Percentiles rank a stretch among this genome's conserved stretches.
Conservation (phyloP, 2,797 vertebrate species). For the Vireo griseus region DNA sequence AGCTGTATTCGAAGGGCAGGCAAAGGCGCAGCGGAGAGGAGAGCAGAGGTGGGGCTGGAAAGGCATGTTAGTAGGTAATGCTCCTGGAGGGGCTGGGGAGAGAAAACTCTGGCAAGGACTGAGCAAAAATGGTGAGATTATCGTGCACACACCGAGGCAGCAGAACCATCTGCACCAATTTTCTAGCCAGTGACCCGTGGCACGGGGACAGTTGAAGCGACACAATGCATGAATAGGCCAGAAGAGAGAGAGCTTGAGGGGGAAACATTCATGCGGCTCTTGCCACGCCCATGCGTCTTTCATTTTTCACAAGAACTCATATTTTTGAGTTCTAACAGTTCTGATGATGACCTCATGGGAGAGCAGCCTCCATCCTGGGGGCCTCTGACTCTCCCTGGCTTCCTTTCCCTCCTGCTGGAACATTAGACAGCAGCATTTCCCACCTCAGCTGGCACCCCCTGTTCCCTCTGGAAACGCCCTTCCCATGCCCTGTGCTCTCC, state of each 20-base stretch:
- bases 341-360: neutral
- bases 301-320: neutral
- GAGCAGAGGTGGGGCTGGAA: neutral
- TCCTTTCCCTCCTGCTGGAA: neutral
- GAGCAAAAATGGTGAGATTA: neutral
- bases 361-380: neutral
- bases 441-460: neutral
- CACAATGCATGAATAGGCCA: rapidly evolving
- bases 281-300: neutral
- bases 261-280: neutral
- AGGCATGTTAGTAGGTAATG: neutral
- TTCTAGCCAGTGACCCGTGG: neutral
- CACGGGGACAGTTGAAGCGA: neutral
- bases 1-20: conserved; percentile 52
- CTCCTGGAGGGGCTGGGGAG: neutral
- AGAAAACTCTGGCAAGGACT: neutral
- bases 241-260: neutral
- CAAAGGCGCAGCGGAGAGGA: neutral
- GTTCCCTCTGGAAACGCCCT: neutral
- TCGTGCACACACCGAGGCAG: rapidly evolving
- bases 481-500: neutral
- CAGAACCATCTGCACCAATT: neutral
- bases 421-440: neutral
- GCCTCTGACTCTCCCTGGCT: neutral
- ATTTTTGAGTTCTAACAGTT: neutral